These are phyloP conservation scores for Plectropomus leopardus DNA, from an alignment of 2,113 vertebrate species.

Conservation along the genomic window DNA sequence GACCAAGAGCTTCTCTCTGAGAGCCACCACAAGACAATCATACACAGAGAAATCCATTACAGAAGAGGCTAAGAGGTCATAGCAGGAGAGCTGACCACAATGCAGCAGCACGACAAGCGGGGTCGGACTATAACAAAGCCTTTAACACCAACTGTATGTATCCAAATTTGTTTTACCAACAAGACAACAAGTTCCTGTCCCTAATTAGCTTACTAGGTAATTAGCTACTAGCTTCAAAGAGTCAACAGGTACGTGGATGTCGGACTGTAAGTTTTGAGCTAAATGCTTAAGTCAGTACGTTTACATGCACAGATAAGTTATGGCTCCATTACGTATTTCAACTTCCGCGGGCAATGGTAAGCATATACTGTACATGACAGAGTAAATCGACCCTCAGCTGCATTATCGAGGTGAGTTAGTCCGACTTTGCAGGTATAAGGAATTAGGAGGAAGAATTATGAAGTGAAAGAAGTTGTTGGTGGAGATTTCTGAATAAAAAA, in stretches of 20 bases:
- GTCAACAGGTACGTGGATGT: too few relatives aligned
- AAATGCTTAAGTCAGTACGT: background rate
- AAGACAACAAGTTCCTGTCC: background rate
- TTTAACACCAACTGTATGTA: background rate
- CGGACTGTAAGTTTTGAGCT: background rate
- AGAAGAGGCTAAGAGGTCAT: background rate
- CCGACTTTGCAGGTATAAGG: too few relatives aligned
- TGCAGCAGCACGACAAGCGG: background rate
- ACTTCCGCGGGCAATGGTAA: too few relatives aligned
- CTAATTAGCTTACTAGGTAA: background rate
- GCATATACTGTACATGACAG: too few relatives aligned
- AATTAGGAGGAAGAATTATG: too few relatives aligned
- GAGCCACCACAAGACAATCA: background rate
- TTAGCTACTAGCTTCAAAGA: background rate
- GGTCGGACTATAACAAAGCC: background rate
- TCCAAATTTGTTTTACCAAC: background rate
- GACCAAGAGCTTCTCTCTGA: background rate
- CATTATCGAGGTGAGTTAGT: too few relatives aligned
- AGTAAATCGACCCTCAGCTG: too few relatives aligned
- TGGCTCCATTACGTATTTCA: too few relatives aligned
- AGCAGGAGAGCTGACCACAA: background rate
- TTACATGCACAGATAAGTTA: too few relatives aligned
- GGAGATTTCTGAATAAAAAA: too few relatives aligned
- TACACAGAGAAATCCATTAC: background rate
- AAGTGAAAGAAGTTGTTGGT: too few relatives aligned